Conservation (phyloP, 1,140 invertebrate species). For the Brachionus plicatilis region DNA sequence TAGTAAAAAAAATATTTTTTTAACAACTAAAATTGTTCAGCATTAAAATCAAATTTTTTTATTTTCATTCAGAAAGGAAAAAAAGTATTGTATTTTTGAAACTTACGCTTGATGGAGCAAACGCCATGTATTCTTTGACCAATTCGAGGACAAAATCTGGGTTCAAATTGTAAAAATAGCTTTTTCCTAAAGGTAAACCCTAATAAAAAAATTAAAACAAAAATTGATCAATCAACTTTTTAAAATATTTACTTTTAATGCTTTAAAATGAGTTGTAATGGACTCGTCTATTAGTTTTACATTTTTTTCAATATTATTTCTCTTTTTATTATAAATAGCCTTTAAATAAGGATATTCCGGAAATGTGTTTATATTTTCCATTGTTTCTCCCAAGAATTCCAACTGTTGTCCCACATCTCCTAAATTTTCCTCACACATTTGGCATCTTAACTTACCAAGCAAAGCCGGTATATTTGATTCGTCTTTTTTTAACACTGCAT, state of each 20-base stretch:
- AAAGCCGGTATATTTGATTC: constrained; percentile 69
- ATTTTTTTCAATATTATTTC: constrained; percentile 55
- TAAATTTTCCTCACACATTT: constrained; percentile 61
- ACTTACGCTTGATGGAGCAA: constrained; percentile 63
- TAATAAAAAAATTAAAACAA: constrained; percentile 44
- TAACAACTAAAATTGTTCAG: too few species aligned
- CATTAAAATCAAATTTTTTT: too few species aligned
- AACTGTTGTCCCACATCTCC: constrained; percentile 74
- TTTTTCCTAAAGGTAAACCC: constrained; percentile 65
- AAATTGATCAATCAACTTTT: background rate
- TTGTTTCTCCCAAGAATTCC: constrained; percentile 75
- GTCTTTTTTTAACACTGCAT: constrained; percentile 72
- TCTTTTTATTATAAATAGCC: constrained; percentile 57
- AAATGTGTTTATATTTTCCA: constrained; percentile 60
- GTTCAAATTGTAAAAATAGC: constrained; percentile 71
- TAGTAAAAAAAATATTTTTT: too few species aligned
- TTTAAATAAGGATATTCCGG: constrained; percentile 63
- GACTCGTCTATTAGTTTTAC: constrained; percentile 65
- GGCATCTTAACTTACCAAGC: constrained; percentile 71
- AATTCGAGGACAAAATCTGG: constrained; percentile 77
- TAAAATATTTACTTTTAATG: constrained; percentile 47
- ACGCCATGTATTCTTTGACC: constrained; percentile 69
- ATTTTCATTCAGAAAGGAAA: too few species aligned
- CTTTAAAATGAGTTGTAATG: constrained; percentile 63
- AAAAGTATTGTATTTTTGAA: too few species aligned